Evolutionary conservation across 2,888 invertebrate genomes (phyloP).

Genomic region (Acanthococcus lagerstroemiae): DNA sequence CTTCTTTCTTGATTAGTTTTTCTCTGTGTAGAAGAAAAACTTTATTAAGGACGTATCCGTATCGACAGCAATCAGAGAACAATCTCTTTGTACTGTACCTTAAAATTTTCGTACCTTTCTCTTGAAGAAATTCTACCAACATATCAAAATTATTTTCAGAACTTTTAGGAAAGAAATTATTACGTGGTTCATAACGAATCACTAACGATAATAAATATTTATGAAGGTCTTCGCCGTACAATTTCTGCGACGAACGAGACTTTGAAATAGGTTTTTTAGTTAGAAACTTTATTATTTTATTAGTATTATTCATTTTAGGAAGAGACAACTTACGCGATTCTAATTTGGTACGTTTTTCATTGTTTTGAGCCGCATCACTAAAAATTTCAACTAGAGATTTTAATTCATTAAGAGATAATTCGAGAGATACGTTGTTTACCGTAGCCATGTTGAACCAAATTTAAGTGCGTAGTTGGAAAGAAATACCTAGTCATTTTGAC

Average conservation of each 20-base stretch:
- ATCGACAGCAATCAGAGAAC: not conserved
- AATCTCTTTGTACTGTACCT: not conserved
- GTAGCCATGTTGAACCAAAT: constrained; percentile 1
- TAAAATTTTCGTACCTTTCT: not conserved
- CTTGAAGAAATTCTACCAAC: not conserved
- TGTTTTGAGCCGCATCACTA: not conserved
- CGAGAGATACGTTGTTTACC: constrained; percentile 1
- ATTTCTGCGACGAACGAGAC: not conserved
- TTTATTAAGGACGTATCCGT: not conserved
- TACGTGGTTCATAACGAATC: not conserved
- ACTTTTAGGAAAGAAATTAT: not conserved
- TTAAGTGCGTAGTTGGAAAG: not conserved
- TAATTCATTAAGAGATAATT: not conserved
- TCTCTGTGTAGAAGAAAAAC: not conserved
- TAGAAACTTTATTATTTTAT: constrained; percentile 2
- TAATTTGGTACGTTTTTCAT: not conserved
- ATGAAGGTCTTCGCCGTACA: not conserved
- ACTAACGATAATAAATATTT: not conserved
- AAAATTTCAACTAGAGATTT: constrained; percentile 2
- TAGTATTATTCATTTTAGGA: constrained; percentile 6
- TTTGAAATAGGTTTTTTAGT: not conserved
- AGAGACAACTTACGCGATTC: constrained; percentile 2
- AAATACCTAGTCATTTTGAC: not conserved
- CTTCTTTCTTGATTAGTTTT: not conserved
- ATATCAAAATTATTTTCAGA: not conserved